Evolutionary conservation across 1,140 invertebrate species (phyloP).

Genomic region (Drosophila triauraria): DNA sequence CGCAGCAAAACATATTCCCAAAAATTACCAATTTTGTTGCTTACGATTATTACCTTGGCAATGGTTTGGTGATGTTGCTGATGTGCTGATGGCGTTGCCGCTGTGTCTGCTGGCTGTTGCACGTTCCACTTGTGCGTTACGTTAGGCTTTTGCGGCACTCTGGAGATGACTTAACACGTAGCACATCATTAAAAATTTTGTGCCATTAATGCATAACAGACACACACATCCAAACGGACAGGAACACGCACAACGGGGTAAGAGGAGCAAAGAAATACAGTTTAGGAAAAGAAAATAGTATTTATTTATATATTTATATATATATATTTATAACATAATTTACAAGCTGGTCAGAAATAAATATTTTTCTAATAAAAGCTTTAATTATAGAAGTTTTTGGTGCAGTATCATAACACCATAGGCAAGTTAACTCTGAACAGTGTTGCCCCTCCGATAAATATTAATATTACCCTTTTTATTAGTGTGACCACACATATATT

Average conservation of each 20-base stretch:
- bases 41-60: constrained; percentile 81
- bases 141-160: constrained; percentile 72
- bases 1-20: constrained; percentile 70
- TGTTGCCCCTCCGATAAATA: too few species aligned
- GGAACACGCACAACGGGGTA: not conserved
- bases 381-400: too few species aligned
- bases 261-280: not conserved
- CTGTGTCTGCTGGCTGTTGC: constrained; percentile 51
- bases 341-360: too few species aligned
- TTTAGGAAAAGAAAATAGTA: not conserved
- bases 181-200: constrained; percentile 83
- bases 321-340: too few species aligned
- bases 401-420: too few species aligned
- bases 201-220: constrained; percentile 79
- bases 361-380: too few species aligned
- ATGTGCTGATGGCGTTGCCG: constrained; percentile 31
- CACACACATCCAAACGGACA: constrained; percentile 26
- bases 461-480: too few species aligned
- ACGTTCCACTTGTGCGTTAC: constrained; percentile 47
- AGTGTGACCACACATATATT: not conserved
- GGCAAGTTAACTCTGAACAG: too few species aligned
- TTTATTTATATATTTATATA: too few species aligned
- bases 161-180: constrained; percentile 83
- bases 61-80: constrained; percentile 52
- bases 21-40: constrained; percentile 83